Percentiles rank a stretch among this genome's conserved stretches.
Evolutionary conservation across 2,113 vertebrate genomes (phyloP).

Genomic region (Pteropus alecto): DNA sequence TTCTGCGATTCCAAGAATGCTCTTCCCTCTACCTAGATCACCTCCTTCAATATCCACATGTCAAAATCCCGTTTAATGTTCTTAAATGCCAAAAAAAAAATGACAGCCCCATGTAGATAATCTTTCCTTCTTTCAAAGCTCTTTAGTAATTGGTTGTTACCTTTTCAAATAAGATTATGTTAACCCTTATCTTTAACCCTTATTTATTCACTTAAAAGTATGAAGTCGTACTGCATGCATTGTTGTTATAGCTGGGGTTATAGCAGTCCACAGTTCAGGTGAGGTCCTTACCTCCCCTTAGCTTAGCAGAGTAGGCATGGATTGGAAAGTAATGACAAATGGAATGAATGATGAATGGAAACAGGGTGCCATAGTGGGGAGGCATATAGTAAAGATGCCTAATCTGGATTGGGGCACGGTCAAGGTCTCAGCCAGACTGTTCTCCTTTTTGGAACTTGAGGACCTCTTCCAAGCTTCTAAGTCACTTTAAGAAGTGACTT

Average conservation of each 20-base stretch:
- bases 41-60: not conserved
- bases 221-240: not conserved
- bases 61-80: not conserved
- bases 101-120: not conserved
- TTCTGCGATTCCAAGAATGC: not conserved
- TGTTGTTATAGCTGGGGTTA: not conserved
- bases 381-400: accelerated
- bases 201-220: not conserved
- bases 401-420: not conserved
- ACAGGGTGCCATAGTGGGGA: accelerated
- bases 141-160: not conserved
- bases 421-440: not conserved
- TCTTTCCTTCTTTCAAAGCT: not conserved
- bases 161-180: not conserved
- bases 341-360: not conserved
- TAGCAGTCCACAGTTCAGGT: not conserved
- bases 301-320: not conserved
- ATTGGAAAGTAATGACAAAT: not conserved
- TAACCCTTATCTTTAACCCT: not conserved
- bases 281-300: not conserved
- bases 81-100: not conserved
- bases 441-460: not conserved
- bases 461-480: not conserved
- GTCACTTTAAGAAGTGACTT: not conserved
- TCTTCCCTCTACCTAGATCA: not conserved